These are phyloP conservation scores for Vannuccia rotundouncinata DNA, from an alignment of 2,888 invertebrate genomes.

Conservation along the genomic window DNA sequence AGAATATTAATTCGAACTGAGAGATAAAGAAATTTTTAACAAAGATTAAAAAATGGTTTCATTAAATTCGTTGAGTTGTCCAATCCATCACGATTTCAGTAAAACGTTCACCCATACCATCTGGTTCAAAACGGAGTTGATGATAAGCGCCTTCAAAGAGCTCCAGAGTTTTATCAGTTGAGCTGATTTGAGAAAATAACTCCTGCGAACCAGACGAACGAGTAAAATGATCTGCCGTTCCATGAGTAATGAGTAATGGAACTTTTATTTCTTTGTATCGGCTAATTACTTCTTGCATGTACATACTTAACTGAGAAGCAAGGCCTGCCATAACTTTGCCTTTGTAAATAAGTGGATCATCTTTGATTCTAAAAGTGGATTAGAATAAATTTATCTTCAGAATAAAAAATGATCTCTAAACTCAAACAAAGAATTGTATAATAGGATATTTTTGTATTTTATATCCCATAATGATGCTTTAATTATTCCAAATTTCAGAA, in stretches of 20 bases:
- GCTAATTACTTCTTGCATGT: too few relatives aligned
- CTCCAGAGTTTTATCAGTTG: background rate
- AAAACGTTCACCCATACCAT: background rate
- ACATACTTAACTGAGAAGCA: too few relatives aligned
- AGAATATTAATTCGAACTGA: too few relatives aligned
- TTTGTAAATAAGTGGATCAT: background rate
- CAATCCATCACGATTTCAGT: background rate
- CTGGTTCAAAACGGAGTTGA: slow-evolving; percentile 15
- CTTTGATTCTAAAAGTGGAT: background rate
- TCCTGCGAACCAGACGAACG: background rate
- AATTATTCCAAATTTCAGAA: too few relatives aligned
- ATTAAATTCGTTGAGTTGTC: background rate
- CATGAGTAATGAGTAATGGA: slow-evolving; percentile 21
- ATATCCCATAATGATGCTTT: too few relatives aligned
- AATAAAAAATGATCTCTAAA: too few relatives aligned
- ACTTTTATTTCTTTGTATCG: background rate
- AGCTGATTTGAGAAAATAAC: background rate
- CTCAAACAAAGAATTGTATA: too few relatives aligned
- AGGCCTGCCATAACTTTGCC: background rate
- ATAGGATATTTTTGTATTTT: too few relatives aligned
- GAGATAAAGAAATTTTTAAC: too few relatives aligned
- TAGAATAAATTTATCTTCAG: too few relatives aligned
- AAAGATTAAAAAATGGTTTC: too few relatives aligned
- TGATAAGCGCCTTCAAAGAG: slow-evolving; percentile 2
- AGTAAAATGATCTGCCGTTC: background rate